These are phyloP conservation scores for Channallabes apus DNA, from an alignment of 2,797 vertebrate species.

Conservation along the genomic window DNA sequence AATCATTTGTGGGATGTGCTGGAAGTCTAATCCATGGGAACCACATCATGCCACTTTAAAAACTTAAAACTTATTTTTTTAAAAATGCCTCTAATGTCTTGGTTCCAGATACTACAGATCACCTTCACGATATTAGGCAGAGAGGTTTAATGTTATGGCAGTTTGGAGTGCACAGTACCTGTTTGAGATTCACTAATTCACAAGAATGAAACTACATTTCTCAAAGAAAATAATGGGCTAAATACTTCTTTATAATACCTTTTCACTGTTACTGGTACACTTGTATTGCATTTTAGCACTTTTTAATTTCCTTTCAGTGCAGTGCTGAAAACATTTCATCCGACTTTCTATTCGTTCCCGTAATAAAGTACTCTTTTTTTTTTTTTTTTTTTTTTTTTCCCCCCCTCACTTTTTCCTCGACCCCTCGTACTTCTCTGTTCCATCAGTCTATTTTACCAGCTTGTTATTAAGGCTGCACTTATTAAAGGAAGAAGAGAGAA, in stretches of 20 bases:
- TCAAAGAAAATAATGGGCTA: background rate
- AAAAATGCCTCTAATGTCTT: too few relatives aligned
- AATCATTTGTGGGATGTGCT: too few relatives aligned
- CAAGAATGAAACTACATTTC: background rate
- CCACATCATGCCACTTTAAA: too few relatives aligned
- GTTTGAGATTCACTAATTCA: background rate
- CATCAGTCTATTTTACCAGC: conserved; percentile 76
- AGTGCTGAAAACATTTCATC: conserved; percentile 59
- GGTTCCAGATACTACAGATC: too few relatives aligned
- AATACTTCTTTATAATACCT: background rate
- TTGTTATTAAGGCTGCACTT: conserved; percentile 96
- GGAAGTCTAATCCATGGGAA: too few relatives aligned
- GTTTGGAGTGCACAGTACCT: background rate
- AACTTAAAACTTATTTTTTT: too few relatives aligned
- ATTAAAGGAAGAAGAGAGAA: conserved; percentile 99
- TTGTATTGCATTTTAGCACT: background rate
- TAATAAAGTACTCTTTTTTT: conserved; percentile 65
- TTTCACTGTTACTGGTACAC: background rate
- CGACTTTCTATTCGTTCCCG: conserved; percentile 59
- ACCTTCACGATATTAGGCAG: too few relatives aligned
- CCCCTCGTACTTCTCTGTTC: conserved; percentile 60
- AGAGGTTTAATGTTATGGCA: too few relatives aligned
- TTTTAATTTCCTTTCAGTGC: conserved; percentile 24
- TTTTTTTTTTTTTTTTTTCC: too few relatives aligned
- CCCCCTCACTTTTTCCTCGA: conserved; percentile 37